These are phyloP conservation scores for Gymnocheta viridis DNA, from an alignment of 2,888 invertebrate genomes.

Conservation along the genomic window DNA sequence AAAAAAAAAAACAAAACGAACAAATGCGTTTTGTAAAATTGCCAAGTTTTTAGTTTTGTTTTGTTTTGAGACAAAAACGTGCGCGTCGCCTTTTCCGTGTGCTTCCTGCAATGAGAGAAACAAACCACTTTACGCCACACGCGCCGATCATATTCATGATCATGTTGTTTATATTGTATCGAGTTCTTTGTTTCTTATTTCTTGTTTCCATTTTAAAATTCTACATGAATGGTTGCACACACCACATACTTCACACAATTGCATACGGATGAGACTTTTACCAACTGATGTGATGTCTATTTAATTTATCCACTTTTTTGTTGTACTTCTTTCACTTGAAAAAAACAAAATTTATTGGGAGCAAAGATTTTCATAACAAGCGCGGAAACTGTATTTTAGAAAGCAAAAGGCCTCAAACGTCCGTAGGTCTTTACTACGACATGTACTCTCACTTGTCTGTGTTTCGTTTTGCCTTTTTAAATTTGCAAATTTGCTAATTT, in stretches of 20 bases:
- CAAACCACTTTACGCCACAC: slow-evolving; percentile 64
- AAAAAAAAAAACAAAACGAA: neutral
- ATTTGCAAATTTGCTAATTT: slow-evolving; percentile 25
- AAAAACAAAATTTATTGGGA: slow-evolving; percentile 24
- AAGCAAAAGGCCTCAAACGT: slow-evolving; percentile 15
- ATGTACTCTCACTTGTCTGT: neutral
- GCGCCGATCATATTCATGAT: slow-evolving; percentile 63
- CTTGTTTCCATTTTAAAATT: slow-evolving; percentile 27
- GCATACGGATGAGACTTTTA: neutral
- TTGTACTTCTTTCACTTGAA: neutral
- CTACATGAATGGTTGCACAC: slow-evolving; percentile 42
- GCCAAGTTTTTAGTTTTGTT: slow-evolving; percentile 54
- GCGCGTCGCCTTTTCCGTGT: slow-evolving; percentile 24
- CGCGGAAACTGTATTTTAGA: neutral
- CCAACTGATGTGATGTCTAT: slow-evolving; percentile 1
- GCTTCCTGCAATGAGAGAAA: slow-evolving; percentile 21
- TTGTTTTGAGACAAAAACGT: slow-evolving; percentile 36
- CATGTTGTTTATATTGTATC: slow-evolving; percentile 15
- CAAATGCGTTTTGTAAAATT: slow-evolving; percentile 53
- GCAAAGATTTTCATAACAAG: neutral
- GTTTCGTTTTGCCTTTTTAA: neutral
- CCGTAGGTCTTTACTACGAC: slow-evolving; percentile 22
- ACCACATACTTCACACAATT: slow-evolving; percentile 34
- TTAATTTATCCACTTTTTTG: neutral
- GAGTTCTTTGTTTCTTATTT: neutral